phyloP scores from a whole-genome alignment of 1,140 invertebrate genomes.

The Hylaeus volcanicus region DNA sequence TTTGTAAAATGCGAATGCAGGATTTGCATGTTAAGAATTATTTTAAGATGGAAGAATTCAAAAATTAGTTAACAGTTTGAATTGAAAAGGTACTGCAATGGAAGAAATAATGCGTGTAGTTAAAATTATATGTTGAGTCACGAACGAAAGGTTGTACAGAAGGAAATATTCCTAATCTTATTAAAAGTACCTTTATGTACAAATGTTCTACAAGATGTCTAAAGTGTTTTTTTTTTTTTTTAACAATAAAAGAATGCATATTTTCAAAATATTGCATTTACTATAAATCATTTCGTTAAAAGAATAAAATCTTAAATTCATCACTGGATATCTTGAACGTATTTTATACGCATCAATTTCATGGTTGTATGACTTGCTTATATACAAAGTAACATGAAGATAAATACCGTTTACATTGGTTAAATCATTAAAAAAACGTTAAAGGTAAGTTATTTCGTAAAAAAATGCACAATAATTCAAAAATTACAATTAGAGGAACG shows the following conservation, averaged over 20 bases:
- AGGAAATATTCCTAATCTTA: constrained; percentile 29
- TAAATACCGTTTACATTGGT: constrained; percentile 31
- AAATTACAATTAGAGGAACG: constrained; percentile 45
- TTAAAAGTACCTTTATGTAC: constrained; percentile 40
- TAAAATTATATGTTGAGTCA: constrained; percentile 21
- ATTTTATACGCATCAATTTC: constrained; percentile 28
- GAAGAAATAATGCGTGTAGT: constrained; percentile 28
- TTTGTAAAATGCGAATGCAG: constrained; percentile 34
- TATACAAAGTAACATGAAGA: constrained; percentile 34
- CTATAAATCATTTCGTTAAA: constrained; percentile 29
- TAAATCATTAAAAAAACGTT: constrained; percentile 16
- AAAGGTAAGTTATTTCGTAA: constrained; percentile 24
- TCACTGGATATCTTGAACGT: constrained; percentile 19
- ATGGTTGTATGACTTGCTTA: constrained; percentile 29
- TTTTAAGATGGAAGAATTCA: constrained; percentile 53
- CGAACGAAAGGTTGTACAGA: constrained; percentile 24
- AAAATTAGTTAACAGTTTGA: constrained; percentile 28
- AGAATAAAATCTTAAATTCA: constrained; percentile 30
- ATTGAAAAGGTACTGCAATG: constrained; percentile 37
- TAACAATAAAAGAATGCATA: constrained; percentile 30
- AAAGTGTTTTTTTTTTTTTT: constrained; percentile 7
- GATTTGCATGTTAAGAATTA: constrained; percentile 22
- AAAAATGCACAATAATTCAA: constrained; percentile 33
- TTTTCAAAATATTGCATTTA: constrained; percentile 48
- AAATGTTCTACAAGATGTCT: constrained; percentile 45